Base-by-base conservation (phyloP, 2,888 invertebrate species). In the Hirudinaria manillensis region DNA sequence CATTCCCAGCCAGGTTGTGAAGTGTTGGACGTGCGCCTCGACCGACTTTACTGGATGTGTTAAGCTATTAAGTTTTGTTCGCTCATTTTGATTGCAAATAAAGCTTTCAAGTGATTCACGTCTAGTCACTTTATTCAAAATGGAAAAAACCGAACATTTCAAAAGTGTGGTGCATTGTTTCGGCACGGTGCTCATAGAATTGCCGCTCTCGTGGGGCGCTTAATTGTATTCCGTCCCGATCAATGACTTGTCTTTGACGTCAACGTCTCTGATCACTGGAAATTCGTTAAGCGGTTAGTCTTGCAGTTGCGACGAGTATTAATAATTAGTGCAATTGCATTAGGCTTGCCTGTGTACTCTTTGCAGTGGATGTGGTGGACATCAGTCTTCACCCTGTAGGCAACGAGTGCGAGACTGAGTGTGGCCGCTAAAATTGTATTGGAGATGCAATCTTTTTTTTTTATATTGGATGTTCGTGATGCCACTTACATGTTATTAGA, bases 1-100 rank as follows among this genome's bases (percentile, higher is more conserved):
- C 87, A 78, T 96, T 96, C 87, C 88, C 93, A 16, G 93, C 91
- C 82, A 86, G 84, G 75, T 81, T 83, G 73, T 82, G 77, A 78
- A 61, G 7, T 34, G 45, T 16, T 10, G 16, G 45, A 16, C 16
- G 10, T 10, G 16, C 16, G 45, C 3, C 13, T 10, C 10, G 13
- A 45, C 10, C 13, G 45, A 45, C 45, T 16, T 45, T 45, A 45
- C 3, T 45, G 45, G 45, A 45, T 45, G 45, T 16, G 16, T 45
- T 61, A 29, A 4, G 4, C n/a, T 16, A 24, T 61, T 10, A 16
- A 24, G 29, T 24, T 61, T 56, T 24, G 6, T 3, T 56, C 27
- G 56, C 3, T 21, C 16, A 3, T 56, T 56, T 61, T 27, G 61
- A 10, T 61, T 61, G 19, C 24, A 61, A 61, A 61, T 61, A 61